A percentile compares a stretch with the other conserved stretches of the same genome.
phyloP scores from a whole-genome alignment of 1,140 invertebrate species.

The Lasaia peninsularis region DNA sequence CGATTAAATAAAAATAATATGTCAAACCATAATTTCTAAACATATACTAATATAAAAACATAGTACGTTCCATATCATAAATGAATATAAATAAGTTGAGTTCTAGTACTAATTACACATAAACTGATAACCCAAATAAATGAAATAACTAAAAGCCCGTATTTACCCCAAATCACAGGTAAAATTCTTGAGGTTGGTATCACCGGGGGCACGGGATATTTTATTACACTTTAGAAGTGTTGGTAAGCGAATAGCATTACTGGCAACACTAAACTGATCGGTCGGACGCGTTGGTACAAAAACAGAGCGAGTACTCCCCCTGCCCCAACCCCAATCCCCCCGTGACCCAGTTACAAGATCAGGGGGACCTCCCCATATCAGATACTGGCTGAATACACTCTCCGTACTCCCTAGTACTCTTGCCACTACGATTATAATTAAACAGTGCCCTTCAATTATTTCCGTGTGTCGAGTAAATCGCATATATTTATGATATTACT shows the following conservation, averaged over 20 bases:
- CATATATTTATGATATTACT: slow-evolving; percentile 8
- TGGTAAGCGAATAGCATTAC: slow-evolving; percentile 37
- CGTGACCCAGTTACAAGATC: slow-evolving; percentile 46
- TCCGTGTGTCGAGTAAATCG: slow-evolving; percentile 4
- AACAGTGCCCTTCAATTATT: slow-evolving; percentile 30
- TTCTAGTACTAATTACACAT: too few relatives aligned
- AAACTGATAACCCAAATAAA: too few relatives aligned
- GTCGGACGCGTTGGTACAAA: slow-evolving; percentile 56
- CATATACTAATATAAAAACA: too few relatives aligned
- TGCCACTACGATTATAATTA: slow-evolving; percentile 32
- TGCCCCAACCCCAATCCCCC: slow-evolving; percentile 22
- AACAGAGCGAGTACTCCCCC: slow-evolving; percentile 44
- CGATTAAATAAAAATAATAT: too few relatives aligned
- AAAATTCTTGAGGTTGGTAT: background rate
- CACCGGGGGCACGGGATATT: slow-evolving; percentile 22
- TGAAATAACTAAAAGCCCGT: too few relatives aligned
- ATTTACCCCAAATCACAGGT: background rate
- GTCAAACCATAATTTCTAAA: too few relatives aligned
- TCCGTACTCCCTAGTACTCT: slow-evolving; percentile 29
- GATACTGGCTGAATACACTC: slow-evolving; percentile 35
- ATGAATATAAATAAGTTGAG: too few relatives aligned
- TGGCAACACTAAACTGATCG: slow-evolving; percentile 32
- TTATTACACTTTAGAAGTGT: slow-evolving; percentile 30
- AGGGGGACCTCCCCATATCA: slow-evolving; percentile 25
- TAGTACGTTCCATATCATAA: too few relatives aligned